phyloP scores from a whole-genome alignment of 2,888 invertebrate genomes.

The Lepas anatifera region DNA sequence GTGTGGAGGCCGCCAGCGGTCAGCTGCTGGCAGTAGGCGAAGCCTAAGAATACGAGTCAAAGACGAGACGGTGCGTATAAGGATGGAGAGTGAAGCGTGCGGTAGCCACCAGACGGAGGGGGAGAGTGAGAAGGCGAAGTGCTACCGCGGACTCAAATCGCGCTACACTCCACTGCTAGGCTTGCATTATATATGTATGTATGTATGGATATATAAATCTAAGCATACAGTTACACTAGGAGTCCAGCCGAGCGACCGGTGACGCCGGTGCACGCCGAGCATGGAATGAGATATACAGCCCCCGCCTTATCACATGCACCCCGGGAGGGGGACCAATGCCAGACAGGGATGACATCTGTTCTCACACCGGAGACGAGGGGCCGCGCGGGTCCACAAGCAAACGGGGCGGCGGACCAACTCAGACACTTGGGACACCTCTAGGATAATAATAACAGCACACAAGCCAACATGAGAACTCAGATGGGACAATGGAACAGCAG shows the following conservation, averaged over 20 bases:
- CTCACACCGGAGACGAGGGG: not conserved
- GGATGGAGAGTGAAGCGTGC: too few relatives aligned
- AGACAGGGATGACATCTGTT: too few relatives aligned
- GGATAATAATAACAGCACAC: conserved; percentile 6
- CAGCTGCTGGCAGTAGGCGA: too few relatives aligned
- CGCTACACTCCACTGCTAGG: too few relatives aligned
- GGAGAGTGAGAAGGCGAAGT: too few relatives aligned
- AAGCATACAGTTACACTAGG: not conserved
- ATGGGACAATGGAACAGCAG: not conserved
- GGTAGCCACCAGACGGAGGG: too few relatives aligned
- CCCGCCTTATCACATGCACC: not conserved
- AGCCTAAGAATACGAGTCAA: too few relatives aligned
- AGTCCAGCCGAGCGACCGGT: not conserved
- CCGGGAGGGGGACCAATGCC: not conserved
- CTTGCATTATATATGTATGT: too few relatives aligned
- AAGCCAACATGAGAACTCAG: not conserved
- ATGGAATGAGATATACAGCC: not conserved
- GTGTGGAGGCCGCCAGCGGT: not conserved
- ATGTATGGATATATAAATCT: conserved; percentile 5
- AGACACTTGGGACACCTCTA: not conserved
- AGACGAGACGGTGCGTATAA: too few relatives aligned
- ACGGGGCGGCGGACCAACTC: not conserved
- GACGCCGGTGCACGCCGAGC: not conserved
- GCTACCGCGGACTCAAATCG: too few relatives aligned
- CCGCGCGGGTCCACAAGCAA: not conserved